Conservation (phyloP, 2,888 invertebrate species). For the Drosophila fulvimacula region DNA sequence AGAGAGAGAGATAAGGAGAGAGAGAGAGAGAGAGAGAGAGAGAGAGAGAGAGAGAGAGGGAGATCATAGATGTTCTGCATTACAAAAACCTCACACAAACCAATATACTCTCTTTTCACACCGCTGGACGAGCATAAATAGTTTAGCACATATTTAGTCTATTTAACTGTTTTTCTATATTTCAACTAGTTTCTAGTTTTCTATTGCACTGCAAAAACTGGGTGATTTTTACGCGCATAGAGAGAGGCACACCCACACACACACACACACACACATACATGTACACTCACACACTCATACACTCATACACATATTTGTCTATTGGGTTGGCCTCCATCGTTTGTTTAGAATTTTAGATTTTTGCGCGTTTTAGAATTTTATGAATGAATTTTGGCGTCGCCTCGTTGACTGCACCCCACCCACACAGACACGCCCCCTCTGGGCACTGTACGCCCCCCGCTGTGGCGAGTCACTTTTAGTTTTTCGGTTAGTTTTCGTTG, state of each 20-base stretch:
- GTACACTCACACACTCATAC: constrained; percentile 9
- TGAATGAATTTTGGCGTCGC: constrained; percentile 81
- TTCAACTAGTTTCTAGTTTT: constrained; percentile 17
- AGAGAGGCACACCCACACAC: constrained; percentile 4
- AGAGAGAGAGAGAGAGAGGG: too few relatives aligned
- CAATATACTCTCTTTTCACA: background rate
- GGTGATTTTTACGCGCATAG: constrained; percentile 29
- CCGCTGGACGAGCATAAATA: background rate
- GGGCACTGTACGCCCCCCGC: background rate
- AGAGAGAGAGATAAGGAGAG: too few relatives aligned
- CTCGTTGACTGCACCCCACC: constrained; percentile 15
- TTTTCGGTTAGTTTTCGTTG: constrained; percentile 72
- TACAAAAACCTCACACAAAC: background rate
- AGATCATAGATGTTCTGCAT: too few relatives aligned
- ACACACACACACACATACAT: constrained; percentile 10
- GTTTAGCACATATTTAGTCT: constrained; percentile 5
- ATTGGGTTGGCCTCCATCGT: constrained; percentile 23
- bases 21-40: too few relatives aligned
- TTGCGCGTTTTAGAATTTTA: constrained; percentile 83
- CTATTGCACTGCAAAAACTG: constrained; percentile 18
- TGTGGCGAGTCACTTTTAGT: constrained; percentile 69
- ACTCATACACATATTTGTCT: background rate
- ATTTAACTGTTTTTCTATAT: constrained; percentile 3
- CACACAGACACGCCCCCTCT: background rate
- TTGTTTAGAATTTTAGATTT: constrained; percentile 84